Conservation (phyloP, 2,113 vertebrate genomes). For the Oxygymnocypris stewartii region DNA sequence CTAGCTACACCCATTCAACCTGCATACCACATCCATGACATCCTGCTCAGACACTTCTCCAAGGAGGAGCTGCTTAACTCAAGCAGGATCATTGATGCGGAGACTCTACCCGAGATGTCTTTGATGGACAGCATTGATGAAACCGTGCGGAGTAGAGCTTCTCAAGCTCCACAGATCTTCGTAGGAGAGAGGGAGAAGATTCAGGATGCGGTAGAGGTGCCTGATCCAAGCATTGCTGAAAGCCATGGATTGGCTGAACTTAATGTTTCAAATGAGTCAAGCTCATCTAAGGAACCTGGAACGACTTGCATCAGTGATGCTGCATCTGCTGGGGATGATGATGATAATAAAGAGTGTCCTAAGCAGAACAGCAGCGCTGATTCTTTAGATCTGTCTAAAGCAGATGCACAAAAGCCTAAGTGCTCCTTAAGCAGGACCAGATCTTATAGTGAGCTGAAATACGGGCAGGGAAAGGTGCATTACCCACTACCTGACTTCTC, state of each 20-base stretch:
- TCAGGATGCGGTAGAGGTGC: neutral
- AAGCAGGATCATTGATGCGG: constrained; percentile 74
- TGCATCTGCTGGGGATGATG: neutral
- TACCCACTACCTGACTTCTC: constrained; percentile 76
- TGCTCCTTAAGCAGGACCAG: constrained; percentile 61
- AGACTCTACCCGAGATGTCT: constrained; percentile 83
- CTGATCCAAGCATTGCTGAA: neutral
- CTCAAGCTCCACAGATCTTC: neutral
- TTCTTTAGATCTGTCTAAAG: constrained; percentile 42
- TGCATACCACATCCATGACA: constrained; percentile 63
- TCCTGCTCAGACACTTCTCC: constrained; percentile 78
- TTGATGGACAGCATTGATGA: constrained; percentile 78
- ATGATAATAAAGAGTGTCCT: neutral
- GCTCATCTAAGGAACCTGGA: constrained; percentile 10
- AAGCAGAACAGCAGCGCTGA: constrained; percentile 19
- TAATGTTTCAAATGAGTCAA: neutral
- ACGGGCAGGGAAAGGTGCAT: constrained; percentile 74
- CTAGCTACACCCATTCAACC: constrained; percentile 48
- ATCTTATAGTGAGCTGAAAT: constrained; percentile 71
- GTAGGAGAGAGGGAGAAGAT: neutral
- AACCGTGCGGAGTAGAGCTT: constrained; percentile 57
- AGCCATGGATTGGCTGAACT: neutral
- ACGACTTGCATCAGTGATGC: neutral
- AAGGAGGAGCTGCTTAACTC: constrained; percentile 70
- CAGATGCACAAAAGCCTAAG: constrained; percentile 39